phyloP scores from a whole-genome alignment of 2,113 vertebrate species.

The Dasyprocta punctata region DNA sequence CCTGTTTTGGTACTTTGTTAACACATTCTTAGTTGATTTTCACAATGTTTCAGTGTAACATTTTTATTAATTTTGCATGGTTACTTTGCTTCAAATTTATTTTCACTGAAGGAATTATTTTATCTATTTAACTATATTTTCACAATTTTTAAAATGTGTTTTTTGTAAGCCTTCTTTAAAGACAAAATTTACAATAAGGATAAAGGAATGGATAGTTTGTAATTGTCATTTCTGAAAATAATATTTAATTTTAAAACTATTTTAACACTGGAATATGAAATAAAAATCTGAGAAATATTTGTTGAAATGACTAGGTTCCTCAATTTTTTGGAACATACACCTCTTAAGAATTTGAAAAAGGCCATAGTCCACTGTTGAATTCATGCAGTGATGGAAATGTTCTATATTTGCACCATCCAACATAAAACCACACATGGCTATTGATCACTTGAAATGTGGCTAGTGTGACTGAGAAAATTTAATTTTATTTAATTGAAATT shows the following conservation, averaged over 20 bases:
- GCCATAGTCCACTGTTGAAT: not conserved
- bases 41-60: not conserved
- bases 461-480: not conserved
- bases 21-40: not conserved
- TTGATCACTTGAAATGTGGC: not conserved
- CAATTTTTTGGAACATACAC: not conserved
- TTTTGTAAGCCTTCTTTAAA: not conserved
- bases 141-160: not conserved
- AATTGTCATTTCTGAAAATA: not conserved
- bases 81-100: not conserved
- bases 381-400: not conserved
- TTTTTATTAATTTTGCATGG: not conserved
- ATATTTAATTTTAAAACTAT: not conserved
- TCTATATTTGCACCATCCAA: not conserved
- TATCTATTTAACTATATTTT: not conserved
- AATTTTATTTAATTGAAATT: not conserved
- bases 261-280: not conserved
- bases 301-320: not conserved
- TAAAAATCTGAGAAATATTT: not conserved
- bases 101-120: not conserved
- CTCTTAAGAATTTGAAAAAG: conserved; percentile 14
- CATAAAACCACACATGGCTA: not conserved
- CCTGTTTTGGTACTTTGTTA: not conserved
- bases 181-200: not conserved
- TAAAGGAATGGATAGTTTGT: not conserved